Base-by-base conservation (phyloP, 2,113 vertebrate species). In the Crotophaga sulcirostris region DNA sequence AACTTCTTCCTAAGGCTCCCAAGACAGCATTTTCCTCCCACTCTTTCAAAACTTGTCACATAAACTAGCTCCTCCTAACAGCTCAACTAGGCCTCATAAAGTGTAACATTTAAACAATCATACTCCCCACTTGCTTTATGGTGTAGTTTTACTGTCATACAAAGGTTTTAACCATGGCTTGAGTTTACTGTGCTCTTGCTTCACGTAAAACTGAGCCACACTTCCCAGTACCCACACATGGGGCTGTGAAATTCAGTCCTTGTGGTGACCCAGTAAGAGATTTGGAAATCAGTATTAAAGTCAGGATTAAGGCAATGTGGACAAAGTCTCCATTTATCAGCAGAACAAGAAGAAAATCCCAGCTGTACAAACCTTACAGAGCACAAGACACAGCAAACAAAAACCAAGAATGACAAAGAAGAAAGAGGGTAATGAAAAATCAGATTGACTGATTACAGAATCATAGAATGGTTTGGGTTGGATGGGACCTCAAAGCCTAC, bases 31-130 rank as follows among this genome's bases (percentile, higher is more conserved):
- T 94, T 76, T 64, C 52, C 54, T 90, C 56, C 56, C 67, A 17
- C 16, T 74, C 66, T 68, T 90, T 66, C 82, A 56, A 86, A 88
- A 76, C 45, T 10, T 62, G 75, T 56, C 78, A 59, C 70, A 75
- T 82, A 82, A 91, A 93, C 6, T 74, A 95, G 91, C 84, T 92
- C 86, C 87, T 90, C 63, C 82, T 80, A 54, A 44, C n/a, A 73
- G 74, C 88, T 91, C 82, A 83, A 26, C 40, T 3, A 83, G 85
- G 78, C 78, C 67, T 26, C 29, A 73, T 82, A 93, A 76, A 89
- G 74, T 5, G 1, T 10, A 82, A 69, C 40, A 77, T 67, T 69
- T 85, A 69, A 90, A 87, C 54, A 60, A 24, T 45, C 59, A 7
- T 9, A 74, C 42, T 66, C 79, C 90, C 63, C 42, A 8, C 38